Percentiles rank a stretch among this genome's conserved stretches.
Conservation (phyloP, 2,113 vertebrate species). For the Talpa occidentalis region DNA sequence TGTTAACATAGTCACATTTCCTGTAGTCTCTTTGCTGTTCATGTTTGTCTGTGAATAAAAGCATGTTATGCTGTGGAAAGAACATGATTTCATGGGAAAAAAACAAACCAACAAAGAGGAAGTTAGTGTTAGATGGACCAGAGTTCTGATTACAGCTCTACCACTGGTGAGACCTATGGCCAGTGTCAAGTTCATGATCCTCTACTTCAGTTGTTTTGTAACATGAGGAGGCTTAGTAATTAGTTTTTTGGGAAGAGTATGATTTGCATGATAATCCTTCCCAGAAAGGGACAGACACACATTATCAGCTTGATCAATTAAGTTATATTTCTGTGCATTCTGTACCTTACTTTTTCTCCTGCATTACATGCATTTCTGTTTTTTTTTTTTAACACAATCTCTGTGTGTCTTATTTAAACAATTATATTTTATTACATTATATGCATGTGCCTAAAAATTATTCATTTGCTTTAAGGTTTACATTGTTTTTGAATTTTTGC, state of each 20-base stretch:
- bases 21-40: not conserved
- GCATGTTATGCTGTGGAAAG: not conserved
- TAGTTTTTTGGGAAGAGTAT: not conserved
- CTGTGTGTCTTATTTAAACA: not conserved
- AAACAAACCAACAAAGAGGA: not conserved
- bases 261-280: accelerated
- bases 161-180: not conserved
- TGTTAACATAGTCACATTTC: not conserved
- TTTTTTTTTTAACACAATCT: constrained; percentile 23
- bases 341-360: not conserved
- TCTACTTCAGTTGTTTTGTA: not conserved
- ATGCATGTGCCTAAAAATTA: not conserved
- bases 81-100: not conserved
- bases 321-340: not conserved
- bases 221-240: not conserved
- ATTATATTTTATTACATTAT: not conserved
- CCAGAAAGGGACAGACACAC: not conserved
- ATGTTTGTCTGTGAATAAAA: not conserved
- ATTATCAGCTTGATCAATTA: no score
- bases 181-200: not conserved
- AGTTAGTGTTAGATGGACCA: not conserved
- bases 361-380: not conserved
- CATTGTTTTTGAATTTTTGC: not conserved
- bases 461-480: not conserved
- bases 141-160: not conserved